phyloP scores from a whole-genome alignment of 2,888 invertebrate genomes.

The Cantharis flavilabris region DNA sequence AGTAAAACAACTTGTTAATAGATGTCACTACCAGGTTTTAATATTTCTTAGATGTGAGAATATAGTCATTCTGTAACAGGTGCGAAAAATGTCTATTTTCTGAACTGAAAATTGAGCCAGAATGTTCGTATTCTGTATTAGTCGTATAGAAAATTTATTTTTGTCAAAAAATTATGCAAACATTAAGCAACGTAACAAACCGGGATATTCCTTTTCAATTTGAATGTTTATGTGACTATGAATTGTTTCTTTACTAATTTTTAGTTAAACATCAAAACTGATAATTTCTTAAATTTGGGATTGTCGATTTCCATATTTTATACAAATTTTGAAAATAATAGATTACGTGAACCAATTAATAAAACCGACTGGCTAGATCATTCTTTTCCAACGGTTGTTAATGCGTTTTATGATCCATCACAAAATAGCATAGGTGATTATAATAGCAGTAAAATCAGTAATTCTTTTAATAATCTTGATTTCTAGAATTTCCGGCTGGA shows the following conservation, averaged over 20 bases:
- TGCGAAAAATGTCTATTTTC: too few species aligned
- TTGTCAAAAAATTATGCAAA: background rate
- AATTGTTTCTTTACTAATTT: background rate
- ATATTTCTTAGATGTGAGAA: too few species aligned
- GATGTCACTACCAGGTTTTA: too few species aligned
- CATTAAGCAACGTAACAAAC: background rate
- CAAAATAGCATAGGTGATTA: constrained; percentile 87
- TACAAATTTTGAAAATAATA: constrained; percentile 76
- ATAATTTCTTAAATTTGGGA: constrained; percentile 52
- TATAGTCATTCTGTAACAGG: too few species aligned
- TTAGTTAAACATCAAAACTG: constrained; percentile 44
- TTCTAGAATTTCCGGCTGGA: constrained; percentile 67
- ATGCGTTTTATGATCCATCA: constrained; percentile 83
- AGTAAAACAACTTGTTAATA: too few species aligned
- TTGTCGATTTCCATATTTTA: constrained; percentile 62
- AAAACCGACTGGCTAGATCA: constrained; percentile 85
- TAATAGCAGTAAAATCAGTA: constrained; percentile 30
- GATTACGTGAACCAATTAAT: constrained; percentile 77
- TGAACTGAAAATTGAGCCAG: too few species aligned
- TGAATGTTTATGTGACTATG: too few species aligned
- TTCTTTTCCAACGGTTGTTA: constrained; percentile 81
- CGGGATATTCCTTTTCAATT: background rate
- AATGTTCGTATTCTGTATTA: too few species aligned
- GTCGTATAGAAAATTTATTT: too few species aligned
- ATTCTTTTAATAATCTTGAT: constrained; percentile 42